phyloP scores from a whole-genome alignment of 2,113 vertebrate genomes.

The Tachysurus fulvidraco region DNA sequence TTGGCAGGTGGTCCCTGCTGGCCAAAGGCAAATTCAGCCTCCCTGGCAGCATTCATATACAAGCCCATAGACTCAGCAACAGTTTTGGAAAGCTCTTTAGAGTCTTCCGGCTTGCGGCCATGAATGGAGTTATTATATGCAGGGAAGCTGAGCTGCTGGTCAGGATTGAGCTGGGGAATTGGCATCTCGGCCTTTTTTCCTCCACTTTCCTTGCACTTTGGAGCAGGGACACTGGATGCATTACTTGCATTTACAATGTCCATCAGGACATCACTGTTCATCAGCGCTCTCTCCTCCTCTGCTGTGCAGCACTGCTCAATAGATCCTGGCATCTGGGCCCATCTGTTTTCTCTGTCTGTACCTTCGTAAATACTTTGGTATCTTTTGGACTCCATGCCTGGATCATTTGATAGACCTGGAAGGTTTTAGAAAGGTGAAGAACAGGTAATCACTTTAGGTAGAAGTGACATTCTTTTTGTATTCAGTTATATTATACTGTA shows the following conservation, averaged over 20 bases:
- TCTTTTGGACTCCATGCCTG: slow-evolving; percentile 96
- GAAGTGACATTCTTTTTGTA: neutral
- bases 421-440: slow-evolving; percentile 33
- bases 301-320: slow-evolving; percentile 78
- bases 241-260: slow-evolving; percentile 79
- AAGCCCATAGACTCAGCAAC: slow-evolving; percentile 98
- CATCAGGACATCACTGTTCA: slow-evolving; percentile 82
- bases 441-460: slow-evolving; percentile 22
- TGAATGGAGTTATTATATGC: slow-evolving; percentile 81
- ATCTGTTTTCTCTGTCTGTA: slow-evolving; percentile 87
- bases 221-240: slow-evolving; percentile 60
- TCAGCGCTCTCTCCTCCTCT: slow-evolving; percentile 77
- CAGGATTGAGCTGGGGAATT: slow-evolving; percentile 80
- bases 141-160: slow-evolving; percentile 76
- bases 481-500: neutral
- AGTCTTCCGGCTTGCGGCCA: slow-evolving; percentile 81
- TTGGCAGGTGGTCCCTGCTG: slow-evolving; percentile 76
- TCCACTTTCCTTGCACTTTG: slow-evolving; percentile 77
- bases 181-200: slow-evolving; percentile 79
- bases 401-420: slow-evolving; percentile 74
- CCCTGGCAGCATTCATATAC: slow-evolving; percentile 94
- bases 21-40: slow-evolving; percentile 85
- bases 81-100: slow-evolving; percentile 94
- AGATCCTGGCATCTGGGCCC: slow-evolving; percentile 84
- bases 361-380: slow-evolving; percentile 92